Evolutionary conservation across 2,888 invertebrate species (phyloP).

Genomic region (Entomobrya multifasciata): DNA sequence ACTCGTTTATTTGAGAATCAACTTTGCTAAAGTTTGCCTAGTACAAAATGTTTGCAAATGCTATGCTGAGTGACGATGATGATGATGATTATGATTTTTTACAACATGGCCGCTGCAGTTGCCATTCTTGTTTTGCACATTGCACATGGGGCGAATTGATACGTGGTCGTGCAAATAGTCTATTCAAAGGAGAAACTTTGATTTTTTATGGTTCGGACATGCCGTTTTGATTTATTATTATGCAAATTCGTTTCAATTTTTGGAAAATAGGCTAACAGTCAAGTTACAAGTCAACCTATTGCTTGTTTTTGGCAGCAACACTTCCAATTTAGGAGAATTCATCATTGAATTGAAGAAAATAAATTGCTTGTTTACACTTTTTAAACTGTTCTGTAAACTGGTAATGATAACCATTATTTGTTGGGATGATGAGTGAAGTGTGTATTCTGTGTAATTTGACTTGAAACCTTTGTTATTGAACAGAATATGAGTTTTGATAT

Average conservation of each 20-base stretch:
- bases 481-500: slow-evolving; percentile 19
- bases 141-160: slow-evolving; percentile 28
- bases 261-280: slow-evolving; percentile 55
- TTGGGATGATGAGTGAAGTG: background rate
- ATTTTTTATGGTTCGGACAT: background rate
- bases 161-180: background rate
- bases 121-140: background rate
- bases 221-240: slow-evolving; percentile 18
- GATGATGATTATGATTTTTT: background rate
- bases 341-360: slow-evolving; percentile 31
- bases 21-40: background rate
- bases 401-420: background rate
- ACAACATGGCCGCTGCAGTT: slow-evolving; percentile 33
- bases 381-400: background rate
- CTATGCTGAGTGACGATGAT: too few species aligned
- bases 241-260: slow-evolving; percentile 47
- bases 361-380: slow-evolving; percentile 42
- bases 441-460: background rate
- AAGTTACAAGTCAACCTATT: background rate
- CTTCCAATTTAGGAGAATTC: slow-evolving; percentile 46
- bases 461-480: background rate
- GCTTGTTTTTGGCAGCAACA: slow-evolving; percentile 10
- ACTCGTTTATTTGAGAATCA: too few species aligned
- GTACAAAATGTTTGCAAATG: background rate
- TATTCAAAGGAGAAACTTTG: background rate